A percentile compares a stretch with the other conserved stretches of the same genome.
Evolutionary conservation across 2,888 invertebrate genomes (phyloP).

Genomic region (Vesta saturnalis): DNA sequence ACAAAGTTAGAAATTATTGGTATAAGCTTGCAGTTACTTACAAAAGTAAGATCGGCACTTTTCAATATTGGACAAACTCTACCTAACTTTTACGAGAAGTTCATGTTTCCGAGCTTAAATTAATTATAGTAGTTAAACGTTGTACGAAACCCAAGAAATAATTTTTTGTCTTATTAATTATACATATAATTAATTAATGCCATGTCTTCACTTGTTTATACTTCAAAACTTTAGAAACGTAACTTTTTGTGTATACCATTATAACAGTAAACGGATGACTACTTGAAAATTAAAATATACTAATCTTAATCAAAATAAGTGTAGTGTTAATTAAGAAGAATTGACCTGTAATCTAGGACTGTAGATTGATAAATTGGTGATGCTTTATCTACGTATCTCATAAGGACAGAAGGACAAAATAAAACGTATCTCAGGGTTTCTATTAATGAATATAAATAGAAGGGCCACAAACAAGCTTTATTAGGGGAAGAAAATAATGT

Average conservation of each 20-base stretch:
- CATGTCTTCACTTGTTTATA: neutral
- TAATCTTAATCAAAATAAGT: no score
- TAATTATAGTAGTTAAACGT: neutral
- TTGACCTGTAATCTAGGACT: constrained; percentile 3
- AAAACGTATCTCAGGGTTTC: constrained; percentile 49
- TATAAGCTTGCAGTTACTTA: neutral
- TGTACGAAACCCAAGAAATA: neutral
- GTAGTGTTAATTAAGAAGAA: neutral
- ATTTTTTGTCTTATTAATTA: neutral
- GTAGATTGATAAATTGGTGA: constrained; percentile 34
- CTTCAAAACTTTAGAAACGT: no score
- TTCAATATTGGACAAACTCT: neutral
- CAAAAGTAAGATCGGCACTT: neutral
- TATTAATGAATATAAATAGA: constrained; percentile 55
- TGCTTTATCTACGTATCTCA: constrained; percentile 28
- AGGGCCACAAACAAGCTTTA: constrained; percentile 43
- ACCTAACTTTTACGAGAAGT: neutral
- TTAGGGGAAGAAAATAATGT: constrained; percentile 36
- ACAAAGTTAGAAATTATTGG: neutral
- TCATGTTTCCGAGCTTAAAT: neutral
- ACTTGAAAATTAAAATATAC: no score
- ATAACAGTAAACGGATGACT: no score
- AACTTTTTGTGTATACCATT: no score
- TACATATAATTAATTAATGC: neutral
- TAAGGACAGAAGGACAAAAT: constrained; percentile 43